Base-by-base conservation (phyloP, 2,113 vertebrate species). In the Pseudopodoces humilis region DNA sequence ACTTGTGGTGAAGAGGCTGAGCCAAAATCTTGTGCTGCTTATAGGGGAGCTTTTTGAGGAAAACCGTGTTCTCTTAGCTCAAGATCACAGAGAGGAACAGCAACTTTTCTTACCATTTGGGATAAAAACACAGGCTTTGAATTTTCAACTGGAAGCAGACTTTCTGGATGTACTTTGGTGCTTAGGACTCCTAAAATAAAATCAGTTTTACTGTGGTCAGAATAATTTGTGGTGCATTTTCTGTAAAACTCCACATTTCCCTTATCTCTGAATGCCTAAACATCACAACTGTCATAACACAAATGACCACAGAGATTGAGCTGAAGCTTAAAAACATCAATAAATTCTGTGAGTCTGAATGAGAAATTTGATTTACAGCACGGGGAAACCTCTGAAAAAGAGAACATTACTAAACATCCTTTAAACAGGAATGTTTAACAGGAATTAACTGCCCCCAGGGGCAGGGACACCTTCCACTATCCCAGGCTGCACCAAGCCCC, bases 91-190 rank as follows among this genome's bases (percentile, higher is more conserved):
- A 19, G 63, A 87, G 43, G 4, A 85, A 75, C 23, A 78, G 76
- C 24, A 55, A 24, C 35, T 93, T 75, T 79, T 83, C 97, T 97
- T 96, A 98, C 98, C 80, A 70, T 90, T 77, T 96, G 92, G 76
- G 97, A 90, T 39, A 86, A 60, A 83, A 92, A 47, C 43, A 24
- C 0, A 3, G 82, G 55, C 64, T 91, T 50, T 11, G 78, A 68
- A 68, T 79, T 96, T 93, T 81, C 88, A 16, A 65, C 35, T 39
- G 86, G 84, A 94, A 55, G 35, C 20, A 90, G 71, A 39, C 11
- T 14, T 64, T 95, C 92, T 83, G 70, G 41, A 69, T 25, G 50
- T 87, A 76, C 94, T 49, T 67, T 69, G 80, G 76, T 23, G 87
- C 28, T 74, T 6, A 3, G n/a, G 70, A 22, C 28, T 90, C 86